These are phyloP conservation scores for Bubo scandiacus DNA, from an alignment of 2,113 vertebrate species.

Conservation along the genomic window DNA sequence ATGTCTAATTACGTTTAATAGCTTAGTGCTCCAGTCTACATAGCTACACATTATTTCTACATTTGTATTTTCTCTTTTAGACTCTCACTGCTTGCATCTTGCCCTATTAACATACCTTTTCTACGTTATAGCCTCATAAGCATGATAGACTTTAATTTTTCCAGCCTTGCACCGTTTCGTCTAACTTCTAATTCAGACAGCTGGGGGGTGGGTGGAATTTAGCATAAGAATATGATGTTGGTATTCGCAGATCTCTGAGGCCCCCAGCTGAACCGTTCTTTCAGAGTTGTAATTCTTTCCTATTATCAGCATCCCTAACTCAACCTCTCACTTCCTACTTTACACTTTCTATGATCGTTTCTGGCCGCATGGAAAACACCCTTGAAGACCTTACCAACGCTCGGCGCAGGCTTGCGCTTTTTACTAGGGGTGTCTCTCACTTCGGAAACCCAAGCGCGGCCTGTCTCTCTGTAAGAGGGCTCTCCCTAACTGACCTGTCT, in stretches of 20 bases:
- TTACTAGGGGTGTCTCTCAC: fast-evolving
- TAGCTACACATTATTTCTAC: neutral
- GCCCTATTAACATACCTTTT: neutral
- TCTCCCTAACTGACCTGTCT: too few species aligned
- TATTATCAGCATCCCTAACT: neutral
- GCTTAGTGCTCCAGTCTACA: neutral
- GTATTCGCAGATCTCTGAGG: neutral
- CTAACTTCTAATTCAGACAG: neutral
- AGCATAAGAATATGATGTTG: neutral
- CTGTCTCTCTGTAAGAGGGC: neutral
- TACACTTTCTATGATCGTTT: neutral
- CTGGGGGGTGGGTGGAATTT: neutral
- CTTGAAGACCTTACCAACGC: neutral
- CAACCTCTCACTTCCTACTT: neutral
- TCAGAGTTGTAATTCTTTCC: neutral
- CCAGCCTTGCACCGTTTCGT: neutral
- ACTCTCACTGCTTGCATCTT: neutral
- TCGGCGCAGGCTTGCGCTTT: too few species aligned
- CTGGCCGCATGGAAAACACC: neutral
- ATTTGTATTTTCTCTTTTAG: neutral
- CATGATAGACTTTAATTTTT: neutral
- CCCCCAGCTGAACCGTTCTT: neutral
- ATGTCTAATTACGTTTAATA: neutral
- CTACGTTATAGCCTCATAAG: neutral
- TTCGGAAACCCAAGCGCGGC: neutral